These are phyloP conservation scores for Ophion ellenae DNA, from an alignment of 2,888 invertebrate species.

Conservation along the genomic window DNA sequence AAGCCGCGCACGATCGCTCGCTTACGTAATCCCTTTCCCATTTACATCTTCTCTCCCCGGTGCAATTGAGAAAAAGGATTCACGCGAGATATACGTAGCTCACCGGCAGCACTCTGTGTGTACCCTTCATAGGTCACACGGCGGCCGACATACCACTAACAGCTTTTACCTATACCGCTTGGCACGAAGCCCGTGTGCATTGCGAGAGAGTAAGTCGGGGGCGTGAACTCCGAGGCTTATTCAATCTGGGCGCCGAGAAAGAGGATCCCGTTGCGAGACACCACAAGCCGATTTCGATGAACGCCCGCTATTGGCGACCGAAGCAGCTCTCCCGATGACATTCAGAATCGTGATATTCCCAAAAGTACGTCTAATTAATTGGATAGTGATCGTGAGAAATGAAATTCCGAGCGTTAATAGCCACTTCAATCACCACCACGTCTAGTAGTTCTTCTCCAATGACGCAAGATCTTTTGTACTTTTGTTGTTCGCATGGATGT, in stretches of 20 bases:
- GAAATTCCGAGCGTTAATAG: neutral
- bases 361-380: neutral
- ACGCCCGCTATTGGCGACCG: neutral
- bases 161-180: conserved; percentile 35
- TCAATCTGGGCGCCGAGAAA: conserved; percentile 32
- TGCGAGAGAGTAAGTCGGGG: conserved; percentile 44
- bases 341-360: neutral
- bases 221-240: conserved; percentile 54
- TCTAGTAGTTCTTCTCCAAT: too few species aligned
- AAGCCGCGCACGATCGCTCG: conserved; percentile 54
- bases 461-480: too few species aligned
- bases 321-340: neutral
- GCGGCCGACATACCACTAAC: conserved; percentile 55
- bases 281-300: conserved; percentile 24
- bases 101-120: conserved; percentile 20
- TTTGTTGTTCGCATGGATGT: too few species aligned
- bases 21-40: conserved; percentile 72
- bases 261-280: conserved; percentile 59
- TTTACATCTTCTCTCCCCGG: conserved; percentile 68
- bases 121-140: conserved; percentile 66
- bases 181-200: conserved; percentile 21
- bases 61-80: conserved; percentile 53
- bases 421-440: too few species aligned
- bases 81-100: conserved; percentile 46
- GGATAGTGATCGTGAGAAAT: neutral